Base-by-base conservation (phyloP, 2,113 vertebrate species). In the Canis aureus region DNA sequence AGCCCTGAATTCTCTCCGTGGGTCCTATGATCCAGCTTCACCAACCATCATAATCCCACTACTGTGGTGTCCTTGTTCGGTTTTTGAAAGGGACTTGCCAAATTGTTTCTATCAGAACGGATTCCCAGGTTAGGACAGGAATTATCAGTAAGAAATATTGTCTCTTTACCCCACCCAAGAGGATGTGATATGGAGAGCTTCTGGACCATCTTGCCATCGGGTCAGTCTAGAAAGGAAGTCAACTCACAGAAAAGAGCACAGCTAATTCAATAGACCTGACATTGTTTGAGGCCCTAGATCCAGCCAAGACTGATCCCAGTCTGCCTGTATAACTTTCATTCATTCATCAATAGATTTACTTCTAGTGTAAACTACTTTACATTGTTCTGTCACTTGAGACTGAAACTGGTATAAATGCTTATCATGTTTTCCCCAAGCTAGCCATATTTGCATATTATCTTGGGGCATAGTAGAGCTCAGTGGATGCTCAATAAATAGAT, bases 341-440 rank as follows among this genome's bases (percentile, higher is more conserved):
- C 25, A 43, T 97, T 87, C 55, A 1, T 79, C 29, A 69, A 49
- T 69, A 49, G 13, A 73, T 19, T 53, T 73, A 57, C 84, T 83
- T 95, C 57, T 73, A 23, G 16, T 19, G 20, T 89, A 74, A 95
- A 17, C 49, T 86, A 29, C 3, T 59, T 57, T 83, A n/a, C 29
- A 53, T 59, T 76, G 88, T 95, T 80, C 64, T 95, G 13, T 69
- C 23, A 87, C 19, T 95, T 92, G 32, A 17, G 94, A 51, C 5
- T 84, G 49, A 87, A 96, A 83, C 55, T 38, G 35, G 6, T 53
- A 17, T 89, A 92, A 55, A 69, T 86, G 11, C 16, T 76, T 81
- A n/a, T 12, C 13, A 35, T 69, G 27, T 51, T 71, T 94, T n/a
- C 81, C n/a, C 38, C 78, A 22, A 80, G 12, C 27, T 84, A 43